Percentiles rank a stretch among this genome's conserved stretches.
phyloP scores from a whole-genome alignment of 1,140 invertebrate species.

The Oryctes rhinoceros region DNA sequence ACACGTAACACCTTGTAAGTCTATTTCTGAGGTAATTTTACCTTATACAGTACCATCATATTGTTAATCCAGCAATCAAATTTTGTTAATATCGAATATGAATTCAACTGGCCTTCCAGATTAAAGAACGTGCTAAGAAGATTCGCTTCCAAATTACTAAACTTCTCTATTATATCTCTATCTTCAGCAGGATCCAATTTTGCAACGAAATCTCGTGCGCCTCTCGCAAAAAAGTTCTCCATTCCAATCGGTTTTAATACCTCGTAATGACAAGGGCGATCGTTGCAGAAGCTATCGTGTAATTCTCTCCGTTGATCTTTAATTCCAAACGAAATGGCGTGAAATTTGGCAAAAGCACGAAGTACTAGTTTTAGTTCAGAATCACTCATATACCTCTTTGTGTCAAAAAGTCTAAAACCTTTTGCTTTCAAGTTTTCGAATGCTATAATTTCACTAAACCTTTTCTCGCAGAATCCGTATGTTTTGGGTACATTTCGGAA shows the following conservation, averaged over 20 bases:
- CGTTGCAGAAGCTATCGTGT: conserved; percentile 16
- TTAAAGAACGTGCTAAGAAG: not conserved
- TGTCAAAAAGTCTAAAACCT: not conserved
- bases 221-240: not conserved
- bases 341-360: conserved; percentile 16
- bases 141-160: not conserved
- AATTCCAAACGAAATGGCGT: conserved; percentile 22
- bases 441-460: not conserved
- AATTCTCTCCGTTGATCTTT: conserved; percentile 32
- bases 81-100: conserved; percentile 54
- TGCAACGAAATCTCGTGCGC: not conserved
- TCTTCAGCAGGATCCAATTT: conserved; percentile 9
- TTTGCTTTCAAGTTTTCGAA: conserved; percentile 22
- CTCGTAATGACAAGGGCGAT: not conserved
- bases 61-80: conserved; percentile 69
- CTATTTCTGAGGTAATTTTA: conserved; percentile 30
- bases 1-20: not conserved
- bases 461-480: not conserved
- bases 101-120: conserved; percentile 1
- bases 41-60: conserved; percentile 65
- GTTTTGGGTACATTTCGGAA: not conserved
- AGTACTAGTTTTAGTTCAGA: not conserved
- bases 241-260: too few relatives aligned
- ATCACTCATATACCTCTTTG: conserved; percentile 9
- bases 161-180: not conserved